A percentile compares a stretch with the other conserved stretches of the same genome.
phyloP scores from a whole-genome alignment of 2,888 invertebrate species.

The Cheilosia scutellata region DNA sequence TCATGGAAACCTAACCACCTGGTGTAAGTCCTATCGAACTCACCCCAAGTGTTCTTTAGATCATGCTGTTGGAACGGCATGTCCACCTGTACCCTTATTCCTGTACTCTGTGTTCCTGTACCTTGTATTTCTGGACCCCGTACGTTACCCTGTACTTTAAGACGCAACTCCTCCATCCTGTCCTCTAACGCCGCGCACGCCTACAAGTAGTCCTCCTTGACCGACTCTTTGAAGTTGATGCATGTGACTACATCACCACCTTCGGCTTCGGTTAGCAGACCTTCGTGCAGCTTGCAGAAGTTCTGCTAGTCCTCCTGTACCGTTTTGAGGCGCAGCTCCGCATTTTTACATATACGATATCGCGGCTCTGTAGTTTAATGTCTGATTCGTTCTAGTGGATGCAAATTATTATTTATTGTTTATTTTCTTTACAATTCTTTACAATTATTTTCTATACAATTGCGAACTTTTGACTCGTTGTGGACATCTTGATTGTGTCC shows the following conservation, averaged over 20 bases:
- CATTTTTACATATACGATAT: background rate
- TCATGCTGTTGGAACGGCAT: constrained; percentile 18
- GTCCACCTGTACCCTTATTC: constrained; percentile 15
- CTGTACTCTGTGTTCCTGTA: no score
- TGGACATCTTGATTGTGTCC: no score
- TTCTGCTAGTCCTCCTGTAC: background rate
- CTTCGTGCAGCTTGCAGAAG: background rate
- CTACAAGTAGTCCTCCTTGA: background rate
- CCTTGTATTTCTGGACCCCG: background rate
- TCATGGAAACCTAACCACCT: background rate
- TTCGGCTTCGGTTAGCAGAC: background rate
- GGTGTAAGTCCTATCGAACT: constrained; percentile 24
- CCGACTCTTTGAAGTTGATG: background rate
- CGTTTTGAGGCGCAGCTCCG: no score
- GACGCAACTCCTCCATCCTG: background rate
- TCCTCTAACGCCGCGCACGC: background rate
- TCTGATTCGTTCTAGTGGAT: no score
- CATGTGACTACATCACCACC: background rate
- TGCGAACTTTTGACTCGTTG: no score
- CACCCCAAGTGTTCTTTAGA: constrained; percentile 27
- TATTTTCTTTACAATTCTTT: no score
- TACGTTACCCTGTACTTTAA: background rate
- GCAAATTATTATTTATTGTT: no score
- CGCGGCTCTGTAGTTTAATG: no score
- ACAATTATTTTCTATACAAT: no score